phyloP scores from a whole-genome alignment of 2,113 vertebrate species.

The Hydropotes inermis region DNA sequence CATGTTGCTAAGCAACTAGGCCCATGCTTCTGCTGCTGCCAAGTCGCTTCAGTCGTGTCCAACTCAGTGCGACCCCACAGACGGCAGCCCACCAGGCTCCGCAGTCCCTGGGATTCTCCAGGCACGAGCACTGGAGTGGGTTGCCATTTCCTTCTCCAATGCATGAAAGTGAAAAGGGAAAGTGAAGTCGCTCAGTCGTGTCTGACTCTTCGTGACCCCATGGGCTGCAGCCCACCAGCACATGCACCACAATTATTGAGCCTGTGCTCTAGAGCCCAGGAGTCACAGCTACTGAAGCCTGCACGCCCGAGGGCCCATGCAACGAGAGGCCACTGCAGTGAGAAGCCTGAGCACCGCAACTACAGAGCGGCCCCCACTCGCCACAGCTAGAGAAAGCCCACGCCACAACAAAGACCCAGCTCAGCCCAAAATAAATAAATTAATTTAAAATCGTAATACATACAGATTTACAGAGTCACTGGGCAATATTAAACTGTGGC shows the following conservation, averaged over 20 bases:
- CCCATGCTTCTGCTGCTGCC: not conserved
- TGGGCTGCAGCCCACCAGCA: not conserved
- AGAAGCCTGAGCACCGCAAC: not conserved
- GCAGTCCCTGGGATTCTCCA: rapidly evolving
- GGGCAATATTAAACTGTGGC: not conserved
- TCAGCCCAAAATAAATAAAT: not conserved
- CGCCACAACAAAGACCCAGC: not conserved
- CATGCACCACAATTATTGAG: not conserved
- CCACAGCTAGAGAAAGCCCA: not conserved
- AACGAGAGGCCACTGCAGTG: not conserved
- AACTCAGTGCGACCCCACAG: not conserved
- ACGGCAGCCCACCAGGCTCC: not conserved
- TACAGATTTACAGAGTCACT: not conserved
- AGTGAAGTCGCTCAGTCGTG: not conserved
- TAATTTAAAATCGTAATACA: not conserved
- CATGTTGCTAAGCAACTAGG: not conserved
- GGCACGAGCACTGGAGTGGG: not conserved
- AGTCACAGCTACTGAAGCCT: not conserved
- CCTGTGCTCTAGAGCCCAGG: not conserved
- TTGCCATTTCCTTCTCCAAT: not conserved
- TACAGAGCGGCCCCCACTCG: not conserved
- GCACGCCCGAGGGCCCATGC: not conserved
- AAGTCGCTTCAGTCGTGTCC: not conserved
- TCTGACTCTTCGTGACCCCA: not conserved
- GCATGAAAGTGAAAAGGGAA: not conserved